phyloP scores from a whole-genome alignment of 2,113 vertebrate genomes.

The Ochotona curzoniae region DNA sequence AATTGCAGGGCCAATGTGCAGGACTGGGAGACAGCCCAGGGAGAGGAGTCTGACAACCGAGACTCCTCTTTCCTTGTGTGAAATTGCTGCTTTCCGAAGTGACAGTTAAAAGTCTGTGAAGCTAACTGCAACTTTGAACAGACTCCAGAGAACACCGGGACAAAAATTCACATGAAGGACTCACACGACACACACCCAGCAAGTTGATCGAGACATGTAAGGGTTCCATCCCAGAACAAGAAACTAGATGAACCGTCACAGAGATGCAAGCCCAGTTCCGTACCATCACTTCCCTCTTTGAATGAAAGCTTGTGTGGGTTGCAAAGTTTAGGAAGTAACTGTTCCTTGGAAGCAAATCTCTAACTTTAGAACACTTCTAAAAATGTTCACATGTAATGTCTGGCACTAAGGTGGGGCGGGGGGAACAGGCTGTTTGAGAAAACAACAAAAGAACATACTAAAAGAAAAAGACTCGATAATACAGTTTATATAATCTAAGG shows the following conservation, averaged over 20 bases:
- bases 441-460: not conserved
- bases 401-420: not conserved
- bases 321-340: not conserved
- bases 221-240: not conserved
- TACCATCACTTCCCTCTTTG: not conserved
- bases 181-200: not conserved
- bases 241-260: not conserved
- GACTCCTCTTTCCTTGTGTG: not conserved
- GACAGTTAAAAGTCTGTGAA: not conserved
- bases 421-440: not conserved
- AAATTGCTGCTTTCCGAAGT: conserved; percentile 10
- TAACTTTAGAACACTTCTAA: not conserved
- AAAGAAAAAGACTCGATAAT: not conserved
- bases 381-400: not conserved
- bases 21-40: not conserved
- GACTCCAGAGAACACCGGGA: not conserved
- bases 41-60: not conserved
- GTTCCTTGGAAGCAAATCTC: not conserved
- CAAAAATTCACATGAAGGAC: not conserved
- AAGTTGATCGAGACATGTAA: not conserved
- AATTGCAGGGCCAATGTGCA: not conserved
- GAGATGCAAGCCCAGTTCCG: not conserved
- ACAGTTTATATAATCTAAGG: not conserved
- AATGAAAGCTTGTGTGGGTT: not conserved
- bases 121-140: not conserved